Conservation (phyloP, 2,888 invertebrate species). For the Apotomis capreana region DNA sequence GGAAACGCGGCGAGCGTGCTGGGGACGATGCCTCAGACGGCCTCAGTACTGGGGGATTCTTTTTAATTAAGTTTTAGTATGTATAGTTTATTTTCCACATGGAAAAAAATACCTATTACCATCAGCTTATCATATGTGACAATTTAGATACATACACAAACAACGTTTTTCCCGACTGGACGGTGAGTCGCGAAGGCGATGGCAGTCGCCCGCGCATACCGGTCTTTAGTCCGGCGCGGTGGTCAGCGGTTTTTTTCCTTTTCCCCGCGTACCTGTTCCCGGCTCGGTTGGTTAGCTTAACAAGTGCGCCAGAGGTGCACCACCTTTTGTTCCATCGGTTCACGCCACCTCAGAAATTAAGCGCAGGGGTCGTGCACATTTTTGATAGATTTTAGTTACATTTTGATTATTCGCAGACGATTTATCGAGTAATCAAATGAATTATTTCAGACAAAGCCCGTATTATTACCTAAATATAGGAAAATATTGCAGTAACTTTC, state of each 20-base stretch:
- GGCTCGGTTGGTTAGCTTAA: conserved; percentile 73
- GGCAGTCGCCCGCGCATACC: conserved; percentile 49
- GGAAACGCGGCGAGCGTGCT: no score
- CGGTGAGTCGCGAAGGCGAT: neutral
- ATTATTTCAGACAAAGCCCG: neutral
- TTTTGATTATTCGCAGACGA: no score
- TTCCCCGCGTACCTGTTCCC: conserved; percentile 78
- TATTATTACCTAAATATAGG: no score
- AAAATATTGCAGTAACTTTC: no score
- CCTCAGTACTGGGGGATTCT: no score
- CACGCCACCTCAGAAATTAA: conserved; percentile 17
- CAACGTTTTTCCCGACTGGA: conserved; percentile 37
- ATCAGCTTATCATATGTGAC: no score
- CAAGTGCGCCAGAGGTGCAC: conserved; percentile 75
- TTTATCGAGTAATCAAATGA: conserved; percentile 7
- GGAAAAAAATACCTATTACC: no score
- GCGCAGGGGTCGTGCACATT: conserved; percentile 13
- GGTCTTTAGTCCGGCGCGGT: conserved; percentile 54
- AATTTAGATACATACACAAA: conserved; percentile 24
- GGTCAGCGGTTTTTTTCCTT: conserved; percentile 70
- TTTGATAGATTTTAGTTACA: conserved; percentile 1
- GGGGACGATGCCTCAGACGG: no score
- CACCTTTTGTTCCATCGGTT: conserved; percentile 55
- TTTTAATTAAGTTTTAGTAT: no score
- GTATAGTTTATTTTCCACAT: no score